A percentile compares a stretch with the other conserved stretches of the same genome.
Evolutionary conservation across 2,113 vertebrate species (phyloP).

Genomic region (Sceloporus tristichus): DNA sequence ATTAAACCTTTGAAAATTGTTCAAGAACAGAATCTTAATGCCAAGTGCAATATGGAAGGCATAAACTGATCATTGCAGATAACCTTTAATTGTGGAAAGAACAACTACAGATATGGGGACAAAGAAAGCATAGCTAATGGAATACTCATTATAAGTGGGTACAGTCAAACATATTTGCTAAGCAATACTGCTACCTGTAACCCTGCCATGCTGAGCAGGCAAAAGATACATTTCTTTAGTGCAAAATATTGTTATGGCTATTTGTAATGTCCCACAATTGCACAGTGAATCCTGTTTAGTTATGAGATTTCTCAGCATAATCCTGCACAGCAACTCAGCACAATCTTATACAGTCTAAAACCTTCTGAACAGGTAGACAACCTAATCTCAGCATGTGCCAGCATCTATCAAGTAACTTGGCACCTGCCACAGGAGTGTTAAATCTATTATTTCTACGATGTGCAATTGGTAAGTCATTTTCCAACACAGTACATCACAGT

Average conservation of each 20-base stretch:
- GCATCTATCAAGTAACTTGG: conserved; percentile 10
- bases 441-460: neutral
- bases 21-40: conserved; percentile 14
- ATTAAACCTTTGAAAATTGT: conserved; percentile 28
- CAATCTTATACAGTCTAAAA: neutral
- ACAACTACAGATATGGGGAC: neutral
- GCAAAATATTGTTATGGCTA: neutral
- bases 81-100: neutral
- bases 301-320: conserved; percentile 10
- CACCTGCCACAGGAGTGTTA: accelerated
- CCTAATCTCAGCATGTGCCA: conserved; percentile 1
- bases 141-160: neutral
- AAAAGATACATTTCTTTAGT: neutral
- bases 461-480: conserved; percentile 10
- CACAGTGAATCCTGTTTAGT: neutral
- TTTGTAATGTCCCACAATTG: neutral
- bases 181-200: neutral
- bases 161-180: neutral
- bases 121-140: neutral
- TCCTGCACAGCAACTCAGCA: neutral
- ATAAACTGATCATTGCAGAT: conserved; percentile 19
- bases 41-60: neutral
- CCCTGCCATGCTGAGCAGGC: neutral
- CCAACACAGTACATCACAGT: conserved; percentile 32
- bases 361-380: conserved; percentile 5